Percentiles rank a stretch among this genome's conserved stretches.
Evolutionary conservation across 1,140 invertebrate genomes (phyloP).

Genomic region (Conus betulinus): DNA sequence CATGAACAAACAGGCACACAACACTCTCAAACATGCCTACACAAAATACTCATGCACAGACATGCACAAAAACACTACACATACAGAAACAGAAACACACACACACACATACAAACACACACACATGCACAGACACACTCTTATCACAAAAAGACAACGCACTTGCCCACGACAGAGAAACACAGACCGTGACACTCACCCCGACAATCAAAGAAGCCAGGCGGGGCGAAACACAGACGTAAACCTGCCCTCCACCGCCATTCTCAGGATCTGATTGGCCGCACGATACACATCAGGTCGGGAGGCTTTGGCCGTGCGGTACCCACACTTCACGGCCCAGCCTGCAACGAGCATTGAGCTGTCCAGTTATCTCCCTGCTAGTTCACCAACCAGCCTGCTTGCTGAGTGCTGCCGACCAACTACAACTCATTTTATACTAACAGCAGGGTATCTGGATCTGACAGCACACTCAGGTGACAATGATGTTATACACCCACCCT

Average conservation of each 20-base stretch:
- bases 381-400: no score
- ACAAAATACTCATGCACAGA: no score
- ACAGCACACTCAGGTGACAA: no score
- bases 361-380: no score
- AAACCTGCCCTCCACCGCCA: conserved; percentile 90
- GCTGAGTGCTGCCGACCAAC: no score
- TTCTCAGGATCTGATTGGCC: conserved; percentile 91
- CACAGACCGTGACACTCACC: conserved; percentile 41
- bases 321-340: conserved; percentile 93
- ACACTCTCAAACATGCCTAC: no score
- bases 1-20: no score
- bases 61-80: background rate
- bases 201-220: conserved; percentile 78
- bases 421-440: no score
- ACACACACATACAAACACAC: background rate
- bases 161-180: background rate
- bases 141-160: background rate
- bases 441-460: no score
- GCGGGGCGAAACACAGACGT: conserved; percentile 87
- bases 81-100: background rate
- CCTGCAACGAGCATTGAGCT: conserved; percentile 66
- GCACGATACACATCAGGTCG: conserved; percentile 91
- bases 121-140: background rate
- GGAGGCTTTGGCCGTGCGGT: conserved; percentile 88
- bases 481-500: no score